phyloP scores from a whole-genome alignment of 2,797 vertebrate species.

The Mus caroli region DNA sequence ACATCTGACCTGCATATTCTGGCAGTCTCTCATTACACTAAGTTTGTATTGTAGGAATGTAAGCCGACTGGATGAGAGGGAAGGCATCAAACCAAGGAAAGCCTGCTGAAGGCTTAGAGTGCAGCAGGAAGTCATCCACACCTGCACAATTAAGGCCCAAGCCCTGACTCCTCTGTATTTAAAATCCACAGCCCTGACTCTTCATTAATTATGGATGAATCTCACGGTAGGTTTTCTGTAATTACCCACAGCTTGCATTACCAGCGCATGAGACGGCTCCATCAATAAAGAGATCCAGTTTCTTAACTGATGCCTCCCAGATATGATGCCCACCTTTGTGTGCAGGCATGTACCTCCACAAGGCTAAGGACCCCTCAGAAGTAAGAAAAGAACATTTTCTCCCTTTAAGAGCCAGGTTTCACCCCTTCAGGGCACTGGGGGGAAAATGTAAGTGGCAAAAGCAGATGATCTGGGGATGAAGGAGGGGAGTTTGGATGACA shows the following conservation, averaged over 20 bases:
- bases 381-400: not conserved
- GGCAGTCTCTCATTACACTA: constrained; percentile 36
- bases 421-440: not conserved
- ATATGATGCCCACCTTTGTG: not conserved
- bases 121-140: not conserved
- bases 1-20: not conserved
- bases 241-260: constrained; percentile 85
- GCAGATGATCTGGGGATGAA: not conserved
- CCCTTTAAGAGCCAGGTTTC: not conserved
- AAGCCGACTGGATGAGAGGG: not conserved
- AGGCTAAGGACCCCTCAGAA: not conserved
- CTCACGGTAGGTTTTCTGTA: constrained; percentile 84
- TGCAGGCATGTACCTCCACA: not conserved
- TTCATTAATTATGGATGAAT: constrained; percentile 91
- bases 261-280: constrained; percentile 57
- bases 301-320: constrained; percentile 55
- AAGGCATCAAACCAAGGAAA: not conserved
- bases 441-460: not conserved
- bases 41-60: not conserved
- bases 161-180: constrained; percentile 72
- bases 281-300: constrained; percentile 73
- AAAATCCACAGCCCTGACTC: constrained; percentile 72
- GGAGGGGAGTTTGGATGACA: not conserved
- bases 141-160: not conserved
- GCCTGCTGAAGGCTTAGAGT: not conserved